Evolutionary conservation across 2,113 vertebrate species (phyloP), one percentile per base, ranked within the genome.

Genomic region (Tragelaphus imberbis): DNA sequence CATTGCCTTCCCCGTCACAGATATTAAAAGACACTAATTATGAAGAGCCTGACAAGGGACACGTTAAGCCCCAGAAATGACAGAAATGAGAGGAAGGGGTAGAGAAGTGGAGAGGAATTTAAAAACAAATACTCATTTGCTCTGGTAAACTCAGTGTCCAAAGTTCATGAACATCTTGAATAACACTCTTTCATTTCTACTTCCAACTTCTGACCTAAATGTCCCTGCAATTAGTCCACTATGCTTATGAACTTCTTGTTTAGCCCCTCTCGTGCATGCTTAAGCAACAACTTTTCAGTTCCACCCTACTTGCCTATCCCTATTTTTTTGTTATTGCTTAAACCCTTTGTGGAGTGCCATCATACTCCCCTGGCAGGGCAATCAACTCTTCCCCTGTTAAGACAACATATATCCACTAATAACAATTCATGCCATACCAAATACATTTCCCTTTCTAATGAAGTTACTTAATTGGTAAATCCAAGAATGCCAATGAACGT

Each of bases 241-340:
- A 3, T 6, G 28, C 47, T 44, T 10, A 44, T 3, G 30, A 79
- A 55, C 91, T 94, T 94, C 92, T 82, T 81, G 84, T 86, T 88
- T 55, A 56, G 30, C 23, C 44, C 56, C 16, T 79, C 53, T 81
- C 25, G 0, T 33, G 4, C 27, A 7, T 11, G 47, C 53, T 94
- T 89, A 33, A 86, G 90, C 90, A 75, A 90, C 7, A 30, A 36
- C 90, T 95, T 95, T 87, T 65, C 55, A 77, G 59, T 91, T 85
- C n/a, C 86, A 55, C 51, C 16, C 61, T n/a, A 30, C 58, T 49
- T 44, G 30, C 53, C 58, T 21, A 91, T 28, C 23, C 58, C 47
- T 49, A 7, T 36, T 59, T 92, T 53, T 96, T 68, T 47, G 68
- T 44, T 75, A 14, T 94, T 96, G 96, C 93, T 86, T 88, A 95